Conservation (phyloP, 2,888 invertebrate species). For the Pilophorus perplexus region DNA sequence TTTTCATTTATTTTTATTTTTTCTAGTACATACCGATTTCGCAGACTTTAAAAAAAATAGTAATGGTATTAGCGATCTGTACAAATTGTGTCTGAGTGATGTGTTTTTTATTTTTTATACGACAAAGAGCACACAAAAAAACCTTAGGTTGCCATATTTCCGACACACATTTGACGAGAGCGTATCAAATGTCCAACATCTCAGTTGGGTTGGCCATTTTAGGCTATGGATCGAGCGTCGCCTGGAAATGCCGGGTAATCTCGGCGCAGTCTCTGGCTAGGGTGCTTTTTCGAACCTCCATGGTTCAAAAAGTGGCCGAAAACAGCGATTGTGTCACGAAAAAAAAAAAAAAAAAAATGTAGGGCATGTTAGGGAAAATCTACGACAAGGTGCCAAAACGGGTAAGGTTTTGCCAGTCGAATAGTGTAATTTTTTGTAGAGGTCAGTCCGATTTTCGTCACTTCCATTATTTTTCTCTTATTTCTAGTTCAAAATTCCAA, state of each 20-base stretch:
- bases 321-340: background rate
- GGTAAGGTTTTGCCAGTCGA: conserved; percentile 22
- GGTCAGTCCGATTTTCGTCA: conserved; percentile 22
- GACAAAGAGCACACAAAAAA: no score
- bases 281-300: conserved; percentile 6
- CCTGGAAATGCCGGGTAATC: background rate
- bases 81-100: no score
- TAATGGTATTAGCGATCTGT: no score
- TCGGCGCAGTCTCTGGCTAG: conserved; percentile 4
- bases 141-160: no score
- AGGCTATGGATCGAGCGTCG: conserved; percentile 38
- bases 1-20: conserved; percentile 36
- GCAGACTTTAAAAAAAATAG: no score
- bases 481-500: conserved; percentile 10
- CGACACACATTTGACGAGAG: no score
- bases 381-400: conserved; percentile 1
- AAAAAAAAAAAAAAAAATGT: background rate
- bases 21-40: no score
- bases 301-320: conserved; percentile 1
- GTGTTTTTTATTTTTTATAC: no score
- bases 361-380: no score
- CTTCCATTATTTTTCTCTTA: background rate
- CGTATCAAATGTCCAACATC: no score
- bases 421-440: conserved; percentile 20
- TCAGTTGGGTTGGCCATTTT: conserved; percentile 40